These are phyloP conservation scores for Rafetus swinhoei DNA, from an alignment of 2,113 vertebrate genomes.

Conservation along the genomic window DNA sequence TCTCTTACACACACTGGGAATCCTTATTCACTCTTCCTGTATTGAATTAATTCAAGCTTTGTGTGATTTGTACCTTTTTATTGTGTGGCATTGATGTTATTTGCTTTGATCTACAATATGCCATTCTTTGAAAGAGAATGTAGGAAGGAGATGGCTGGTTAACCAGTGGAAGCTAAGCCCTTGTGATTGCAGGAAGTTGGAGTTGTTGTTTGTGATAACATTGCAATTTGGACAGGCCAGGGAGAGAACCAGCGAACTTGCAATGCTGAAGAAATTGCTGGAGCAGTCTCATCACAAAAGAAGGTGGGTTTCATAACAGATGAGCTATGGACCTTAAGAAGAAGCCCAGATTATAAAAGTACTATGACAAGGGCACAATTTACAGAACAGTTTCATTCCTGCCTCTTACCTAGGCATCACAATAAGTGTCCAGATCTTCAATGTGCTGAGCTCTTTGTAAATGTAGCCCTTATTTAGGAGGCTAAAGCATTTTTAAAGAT, in stretches of 20 bases:
- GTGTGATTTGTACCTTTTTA: not conserved
- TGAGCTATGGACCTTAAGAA: slow-evolving; percentile 40
- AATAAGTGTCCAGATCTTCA: not conserved
- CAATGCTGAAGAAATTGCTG: slow-evolving; percentile 21
- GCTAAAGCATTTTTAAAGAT: not conserved
- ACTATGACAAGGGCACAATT: not conserved
- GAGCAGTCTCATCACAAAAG: slow-evolving; percentile 40
- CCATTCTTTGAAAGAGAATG: not conserved
- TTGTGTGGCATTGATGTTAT: not conserved
- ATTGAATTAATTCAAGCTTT: slow-evolving; percentile 26
- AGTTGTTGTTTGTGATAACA: slow-evolving; percentile 41
- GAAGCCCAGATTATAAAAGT: slow-evolving; percentile 14
- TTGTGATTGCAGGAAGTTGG: slow-evolving; percentile 36
- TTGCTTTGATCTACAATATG: slow-evolving; percentile 30
- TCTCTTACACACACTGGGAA: not conserved
- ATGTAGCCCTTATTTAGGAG: not conserved
- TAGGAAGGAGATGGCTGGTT: not conserved
- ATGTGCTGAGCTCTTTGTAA: not conserved
- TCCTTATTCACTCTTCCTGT: slow-evolving; percentile 44
- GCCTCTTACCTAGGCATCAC: not conserved
- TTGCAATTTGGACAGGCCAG: slow-evolving; percentile 32
- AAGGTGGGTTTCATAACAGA: slow-evolving; percentile 36
- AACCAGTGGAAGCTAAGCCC: slow-evolving; percentile 32
- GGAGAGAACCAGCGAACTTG: not conserved
- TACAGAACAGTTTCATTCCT: slow-evolving; percentile 9